Conservation (phyloP, 2,797 vertebrate species). For the Diglossa cyanea region DNA sequence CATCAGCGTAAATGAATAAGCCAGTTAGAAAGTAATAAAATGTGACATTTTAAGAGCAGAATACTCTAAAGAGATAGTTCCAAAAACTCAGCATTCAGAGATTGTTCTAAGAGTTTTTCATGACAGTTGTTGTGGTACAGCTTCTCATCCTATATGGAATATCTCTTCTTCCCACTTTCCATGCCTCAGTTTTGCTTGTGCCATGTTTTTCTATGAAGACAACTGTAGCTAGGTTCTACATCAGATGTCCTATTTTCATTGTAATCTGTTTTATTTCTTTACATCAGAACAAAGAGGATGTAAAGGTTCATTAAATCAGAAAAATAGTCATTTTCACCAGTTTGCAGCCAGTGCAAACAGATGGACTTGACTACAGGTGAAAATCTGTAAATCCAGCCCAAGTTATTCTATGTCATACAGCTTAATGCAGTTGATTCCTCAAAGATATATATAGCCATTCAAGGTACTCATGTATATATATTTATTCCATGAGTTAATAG, state of each 20-base stretch:
- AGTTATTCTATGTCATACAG: neutral
- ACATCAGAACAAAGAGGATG: neutral
- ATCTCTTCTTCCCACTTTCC: neutral
- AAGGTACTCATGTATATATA: neutral
- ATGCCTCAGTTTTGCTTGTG: neutral
- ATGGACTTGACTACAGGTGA: neutral
- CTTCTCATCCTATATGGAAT: neutral
- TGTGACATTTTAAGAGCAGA: conserved; percentile 20
- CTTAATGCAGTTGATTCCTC: neutral
- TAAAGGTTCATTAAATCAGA: neutral
- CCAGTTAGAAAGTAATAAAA: neutral
- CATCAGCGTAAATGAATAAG: neutral
- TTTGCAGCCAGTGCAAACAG: neutral
- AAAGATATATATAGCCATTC: neutral
- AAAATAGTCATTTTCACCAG: neutral
- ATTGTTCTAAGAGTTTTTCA: neutral
- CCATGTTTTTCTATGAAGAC: neutral
- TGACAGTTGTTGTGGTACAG: neutral
- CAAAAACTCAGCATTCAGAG: neutral
- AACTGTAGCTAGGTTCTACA: neutral
- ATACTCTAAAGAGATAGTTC: neutral
- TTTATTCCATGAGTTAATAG: neutral
- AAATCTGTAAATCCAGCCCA: neutral
- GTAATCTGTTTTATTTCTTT: neutral
- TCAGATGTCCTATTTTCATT: neutral